Evolutionary conservation across 1,140 invertebrate species (phyloP).

Genomic region (Euwallacea similis): DNA sequence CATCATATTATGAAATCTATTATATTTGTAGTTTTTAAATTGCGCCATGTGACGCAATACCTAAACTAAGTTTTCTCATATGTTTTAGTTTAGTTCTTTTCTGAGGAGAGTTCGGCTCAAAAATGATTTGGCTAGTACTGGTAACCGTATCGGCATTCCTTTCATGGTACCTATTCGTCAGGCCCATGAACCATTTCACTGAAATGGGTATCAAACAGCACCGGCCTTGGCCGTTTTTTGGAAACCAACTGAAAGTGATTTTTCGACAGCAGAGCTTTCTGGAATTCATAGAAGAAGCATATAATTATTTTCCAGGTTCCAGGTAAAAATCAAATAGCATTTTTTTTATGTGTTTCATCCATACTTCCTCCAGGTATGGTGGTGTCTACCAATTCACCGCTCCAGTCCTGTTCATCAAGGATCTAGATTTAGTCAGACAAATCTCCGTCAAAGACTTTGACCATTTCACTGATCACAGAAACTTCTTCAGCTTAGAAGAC

Average conservation of each 20-base stretch:
- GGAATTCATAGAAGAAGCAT: slow-evolving; percentile 24
- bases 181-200: too few relatives aligned
- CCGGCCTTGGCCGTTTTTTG: slow-evolving; percentile 51
- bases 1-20: too few relatives aligned
- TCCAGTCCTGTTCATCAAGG: slow-evolving; percentile 53
- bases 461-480: slow-evolving; percentile 55
- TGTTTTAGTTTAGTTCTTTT: too few relatives aligned
- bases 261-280: slow-evolving; percentile 22
- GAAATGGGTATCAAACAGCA: slow-evolving; percentile 53
- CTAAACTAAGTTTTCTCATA: too few relatives aligned
- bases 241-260: slow-evolving; percentile 42
- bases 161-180: too few relatives aligned
- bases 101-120: too few relatives aligned
- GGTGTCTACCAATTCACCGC: slow-evolving; percentile 55
- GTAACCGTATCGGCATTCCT: too few relatives aligned
- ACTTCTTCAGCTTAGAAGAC: slow-evolving; percentile 53
- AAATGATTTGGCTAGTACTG: too few relatives aligned
- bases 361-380: slow-evolving; percentile 47
- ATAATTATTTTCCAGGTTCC: slow-evolving; percentile 38
- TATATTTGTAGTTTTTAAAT: too few relatives aligned
- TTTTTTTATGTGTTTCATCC: neutral
- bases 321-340: slow-evolving; percentile 35
- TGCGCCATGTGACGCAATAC: too few relatives aligned
- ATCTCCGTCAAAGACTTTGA: slow-evolving; percentile 59
- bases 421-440: slow-evolving; percentile 57